A percentile compares a stretch with the other conserved stretches of the same genome.
These are phyloP conservation scores for Synanthedon vespiformis DNA, from an alignment of 2,888 invertebrate species.

Conservation along the genomic window DNA sequence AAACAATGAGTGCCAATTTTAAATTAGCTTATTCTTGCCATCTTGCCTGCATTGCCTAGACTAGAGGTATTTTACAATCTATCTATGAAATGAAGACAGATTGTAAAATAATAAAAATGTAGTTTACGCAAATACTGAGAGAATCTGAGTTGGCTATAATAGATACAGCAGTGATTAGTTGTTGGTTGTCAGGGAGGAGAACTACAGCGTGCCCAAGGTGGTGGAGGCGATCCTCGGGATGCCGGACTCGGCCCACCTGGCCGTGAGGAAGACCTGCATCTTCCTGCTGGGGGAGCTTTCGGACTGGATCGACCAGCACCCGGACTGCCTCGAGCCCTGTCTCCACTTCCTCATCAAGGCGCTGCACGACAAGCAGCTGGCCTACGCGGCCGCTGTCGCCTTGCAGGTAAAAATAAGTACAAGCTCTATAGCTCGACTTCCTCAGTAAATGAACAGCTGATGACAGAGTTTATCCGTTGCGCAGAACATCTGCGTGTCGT, in stretches of 20 bases:
- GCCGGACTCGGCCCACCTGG: conserved; percentile 85
- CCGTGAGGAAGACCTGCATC: conserved; percentile 90
- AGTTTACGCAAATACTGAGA: no score
- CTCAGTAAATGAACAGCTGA: no score
- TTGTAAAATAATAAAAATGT: no score
- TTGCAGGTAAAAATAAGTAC: conserved; percentile 66
- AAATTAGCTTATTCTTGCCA: no score
- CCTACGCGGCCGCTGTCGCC: conserved; percentile 84
- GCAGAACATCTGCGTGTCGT: conserved; percentile 83
- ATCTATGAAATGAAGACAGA: no score
- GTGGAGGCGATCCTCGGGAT: conserved; percentile 90
- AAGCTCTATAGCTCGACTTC: no score
- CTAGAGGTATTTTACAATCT: no score
- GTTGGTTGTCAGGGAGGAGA: conserved; percentile 77
- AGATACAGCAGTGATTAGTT: no score
- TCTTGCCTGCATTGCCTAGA: no score
- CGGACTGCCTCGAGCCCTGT: conserved; percentile 83
- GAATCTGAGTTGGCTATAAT: no score
- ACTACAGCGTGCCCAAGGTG: conserved; percentile 92
- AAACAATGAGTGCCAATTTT: no score
- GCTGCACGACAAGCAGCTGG: conserved; percentile 78
- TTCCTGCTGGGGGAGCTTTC: conserved; percentile 89
- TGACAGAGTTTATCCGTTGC: neutral
- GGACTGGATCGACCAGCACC: conserved; percentile 94
- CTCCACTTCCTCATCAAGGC: conserved; percentile 83